These are phyloP conservation scores for Tupiocoris notatus DNA, from an alignment of 2,888 invertebrate species.

Conservation along the genomic window DNA sequence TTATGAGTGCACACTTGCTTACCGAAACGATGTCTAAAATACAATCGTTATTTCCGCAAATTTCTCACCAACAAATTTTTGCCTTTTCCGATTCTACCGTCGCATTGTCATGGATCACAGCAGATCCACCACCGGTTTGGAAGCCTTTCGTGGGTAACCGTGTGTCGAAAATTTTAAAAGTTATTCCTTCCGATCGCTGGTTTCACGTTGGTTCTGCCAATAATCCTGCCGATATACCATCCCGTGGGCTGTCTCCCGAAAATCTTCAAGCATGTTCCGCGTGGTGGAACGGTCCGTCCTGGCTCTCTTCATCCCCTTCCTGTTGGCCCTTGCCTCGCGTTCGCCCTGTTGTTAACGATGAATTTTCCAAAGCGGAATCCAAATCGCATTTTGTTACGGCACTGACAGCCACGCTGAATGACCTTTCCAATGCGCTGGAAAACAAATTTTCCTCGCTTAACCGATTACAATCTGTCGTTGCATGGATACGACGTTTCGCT, in stretches of 20 bases:
- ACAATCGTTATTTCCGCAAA: not conserved
- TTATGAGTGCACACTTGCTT: not conserved
- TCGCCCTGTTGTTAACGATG: not conserved
- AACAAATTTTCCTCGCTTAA: not conserved
- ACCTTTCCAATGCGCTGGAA: not conserved
- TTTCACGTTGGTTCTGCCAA: not conserved
- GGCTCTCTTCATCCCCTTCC: not conserved
- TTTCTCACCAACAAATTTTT: not conserved
- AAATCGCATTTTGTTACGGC: too few relatives aligned
- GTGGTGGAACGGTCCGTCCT: conserved; percentile 28
- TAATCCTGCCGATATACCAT: conserved; percentile 11
- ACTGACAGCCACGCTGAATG: too few relatives aligned
- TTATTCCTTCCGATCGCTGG: not conserved
- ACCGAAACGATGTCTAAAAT: not conserved
- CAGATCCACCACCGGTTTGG: not conserved
- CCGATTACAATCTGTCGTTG: not conserved
- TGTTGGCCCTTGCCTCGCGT: not conserved
- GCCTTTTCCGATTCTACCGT: conserved; percentile 1
- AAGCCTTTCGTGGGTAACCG: conserved; percentile 18
- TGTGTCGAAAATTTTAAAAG: not conserved
- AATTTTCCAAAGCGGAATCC: not conserved
- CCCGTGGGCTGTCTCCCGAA: too few relatives aligned
- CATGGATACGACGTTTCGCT: not conserved
- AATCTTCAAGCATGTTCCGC: not conserved
- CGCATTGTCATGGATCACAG: not conserved